Percentiles rank a stretch among this genome's conserved stretches.
Conservation (phyloP, 2,888 invertebrate genomes). For the Brachypalpus laphriformis region DNA sequence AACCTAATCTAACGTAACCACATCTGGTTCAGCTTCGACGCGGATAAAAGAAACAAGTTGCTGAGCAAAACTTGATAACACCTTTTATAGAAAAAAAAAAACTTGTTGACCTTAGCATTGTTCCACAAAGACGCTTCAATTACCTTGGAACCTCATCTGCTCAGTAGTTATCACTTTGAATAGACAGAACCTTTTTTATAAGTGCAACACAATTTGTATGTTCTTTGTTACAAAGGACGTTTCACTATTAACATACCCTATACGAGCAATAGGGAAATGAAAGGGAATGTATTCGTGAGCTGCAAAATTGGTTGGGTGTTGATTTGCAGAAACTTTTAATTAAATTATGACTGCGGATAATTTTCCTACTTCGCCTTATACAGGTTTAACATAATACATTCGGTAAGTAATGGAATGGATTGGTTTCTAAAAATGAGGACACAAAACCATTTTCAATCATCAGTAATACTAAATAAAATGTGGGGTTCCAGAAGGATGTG, state of each 20-base stretch:
- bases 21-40: no score
- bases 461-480: neutral
- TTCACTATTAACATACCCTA: neutral
- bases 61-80: no score
- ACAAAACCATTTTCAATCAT: neutral
- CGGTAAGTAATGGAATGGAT: neutral
- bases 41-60: no score
- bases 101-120: no score
- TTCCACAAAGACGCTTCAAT: no score
- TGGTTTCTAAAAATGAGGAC: neutral
- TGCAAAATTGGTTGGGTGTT: conserved; percentile 27
- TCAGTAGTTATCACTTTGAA: no score
- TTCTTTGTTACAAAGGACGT: neutral
- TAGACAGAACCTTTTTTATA: no score
- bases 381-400: neutral
- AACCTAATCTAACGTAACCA: no score
- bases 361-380: neutral
- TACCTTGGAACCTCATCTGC: no score
- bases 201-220: no score
- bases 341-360: neutral
- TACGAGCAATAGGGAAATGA: conserved; percentile 41
- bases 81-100: no score
- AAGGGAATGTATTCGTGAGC: conserved; percentile 19
- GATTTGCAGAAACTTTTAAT: conserved; percentile 29
- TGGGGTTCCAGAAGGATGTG: neutral